These are phyloP conservation scores for Haliclystus octoradiatus DNA, from an alignment of 30 jellyfish, hydroid and myxozoan species.

Conservation along the genomic window DNA sequence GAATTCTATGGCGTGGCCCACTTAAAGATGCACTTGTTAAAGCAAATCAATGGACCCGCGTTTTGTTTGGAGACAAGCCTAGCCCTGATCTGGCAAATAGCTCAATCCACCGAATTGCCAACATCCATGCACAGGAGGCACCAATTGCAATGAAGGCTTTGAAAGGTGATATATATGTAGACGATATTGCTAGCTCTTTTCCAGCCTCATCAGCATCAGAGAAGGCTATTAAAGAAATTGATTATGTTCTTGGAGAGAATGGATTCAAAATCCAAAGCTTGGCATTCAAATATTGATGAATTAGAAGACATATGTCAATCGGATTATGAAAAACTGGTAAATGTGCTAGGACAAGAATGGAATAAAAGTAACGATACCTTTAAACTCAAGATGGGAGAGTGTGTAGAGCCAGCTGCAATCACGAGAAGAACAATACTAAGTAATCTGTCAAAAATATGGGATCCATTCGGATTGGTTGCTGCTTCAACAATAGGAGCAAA, in stretches of 20 bases:
- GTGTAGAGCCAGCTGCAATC: too few species aligned
- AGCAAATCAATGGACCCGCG: constrained; percentile 18
- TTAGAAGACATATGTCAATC: constrained; percentile 3
- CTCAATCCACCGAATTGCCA: constrained; percentile 26
- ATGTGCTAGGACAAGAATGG: constrained; percentile 26
- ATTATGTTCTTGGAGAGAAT: constrained; percentile 9
- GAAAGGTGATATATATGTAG: constrained; percentile 20
- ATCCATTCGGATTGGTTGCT: constrained; percentile 39
- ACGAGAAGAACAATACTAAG: too few species aligned
- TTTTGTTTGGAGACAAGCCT: constrained; percentile 44
- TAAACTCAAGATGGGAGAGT: too few species aligned
- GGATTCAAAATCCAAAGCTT: constrained; percentile 31
- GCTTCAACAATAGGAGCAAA: constrained; percentile 15
- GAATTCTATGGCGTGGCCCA: constrained; percentile 26
- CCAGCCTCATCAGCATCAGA: constrained; percentile 24
- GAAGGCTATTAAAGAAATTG: constrained; percentile 26
- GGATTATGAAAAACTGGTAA: constrained; percentile 7
- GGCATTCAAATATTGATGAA: constrained; percentile 3
- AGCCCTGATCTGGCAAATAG: constrained; percentile 33
- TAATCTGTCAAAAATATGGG: too few species aligned
- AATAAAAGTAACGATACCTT: constrained; percentile 4
- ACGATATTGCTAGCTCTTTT: constrained; percentile 30
- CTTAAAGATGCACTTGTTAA: constrained; percentile 4
- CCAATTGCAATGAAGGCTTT: constrained; percentile 33
- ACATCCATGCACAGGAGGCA: background rate